Percentiles rank a stretch among this genome's conserved stretches.
These are phyloP conservation scores for Aphidius ervi DNA, from an alignment of 1,140 invertebrate genomes.

Conservation along the genomic window DNA sequence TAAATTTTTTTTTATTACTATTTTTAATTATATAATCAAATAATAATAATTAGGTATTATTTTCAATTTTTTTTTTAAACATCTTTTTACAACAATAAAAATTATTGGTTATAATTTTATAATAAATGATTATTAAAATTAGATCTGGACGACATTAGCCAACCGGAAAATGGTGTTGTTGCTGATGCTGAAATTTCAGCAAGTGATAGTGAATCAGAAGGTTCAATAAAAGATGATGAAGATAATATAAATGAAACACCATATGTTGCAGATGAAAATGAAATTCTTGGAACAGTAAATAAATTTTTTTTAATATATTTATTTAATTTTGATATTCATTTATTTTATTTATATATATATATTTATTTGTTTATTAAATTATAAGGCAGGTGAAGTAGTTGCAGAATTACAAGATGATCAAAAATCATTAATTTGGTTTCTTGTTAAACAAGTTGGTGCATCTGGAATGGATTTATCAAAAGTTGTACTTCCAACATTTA, in stretches of 20 bases:
- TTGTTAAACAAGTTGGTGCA: constrained; percentile 84
- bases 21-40: too few relatives aligned
- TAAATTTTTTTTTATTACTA: too few relatives aligned
- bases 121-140: constrained; percentile 26
- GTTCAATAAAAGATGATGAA: constrained; percentile 55
- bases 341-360: constrained; percentile 6
- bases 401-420: constrained; percentile 92
- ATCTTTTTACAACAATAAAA: too few relatives aligned
- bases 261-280: constrained; percentile 62
- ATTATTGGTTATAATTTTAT: too few relatives aligned
- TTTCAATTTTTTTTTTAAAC: too few relatives aligned
- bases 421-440: constrained; percentile 89
- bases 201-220: constrained; percentile 54
- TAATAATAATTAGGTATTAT: too few relatives aligned
- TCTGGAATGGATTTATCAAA: constrained; percentile 96
- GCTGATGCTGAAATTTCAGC: constrained; percentile 53
- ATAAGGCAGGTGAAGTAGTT: constrained; percentile 79
- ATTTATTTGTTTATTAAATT: constrained; percentile 24
- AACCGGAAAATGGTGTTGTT: constrained; percentile 48
- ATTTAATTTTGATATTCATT: not conserved
- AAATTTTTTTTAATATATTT: constrained; percentile 1
- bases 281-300: constrained; percentile 66
- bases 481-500: constrained; percentile 87
- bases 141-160: constrained; percentile 53
- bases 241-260: constrained; percentile 56